Base-by-base conservation (phyloP, 1,140 invertebrate species). In the Lethrus apterus region DNA sequence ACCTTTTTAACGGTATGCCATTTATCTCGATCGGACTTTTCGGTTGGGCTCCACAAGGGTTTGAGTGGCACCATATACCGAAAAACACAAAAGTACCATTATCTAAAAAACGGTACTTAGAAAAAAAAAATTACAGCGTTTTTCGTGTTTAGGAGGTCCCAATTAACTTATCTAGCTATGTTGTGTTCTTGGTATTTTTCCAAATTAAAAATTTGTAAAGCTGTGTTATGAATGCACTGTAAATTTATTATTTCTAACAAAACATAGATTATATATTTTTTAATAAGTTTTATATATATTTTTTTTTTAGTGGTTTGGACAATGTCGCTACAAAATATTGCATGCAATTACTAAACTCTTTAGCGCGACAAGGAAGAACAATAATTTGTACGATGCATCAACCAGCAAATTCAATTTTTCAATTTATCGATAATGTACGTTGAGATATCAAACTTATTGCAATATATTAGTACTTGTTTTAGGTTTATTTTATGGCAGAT, bases 301-400 rank as follows among this genome's bases (percentile, higher is more conserved):
- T n/a, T n/a, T n/a, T n/a, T n/a, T 67, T 8, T 67, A 88, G 84
- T 52, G 86, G 86, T 14, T 68, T 89, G 43, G 86, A 89, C 64
- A 79, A 81, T 54, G 77, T 81, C 1, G 79, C 82, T 0, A 80
- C 82, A 46, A 78, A 77, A 48, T 80, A 86, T 45, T 62, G 59
- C 31, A 60, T 65, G 8, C 47, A 55, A 26, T 46, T 62, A 15
- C 33, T 65, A 14, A 48, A 61, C 30, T 56, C 57, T 2, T 66
- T 80, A 19, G 81, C 84, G 0, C 66, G 70, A 1, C 74, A 79
- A 56, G 84, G 85, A 4, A 74, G 83, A 36, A 88, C 84, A 0
- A 80, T 91, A 24, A 66, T 91, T 13, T 84, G 83, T 59, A 90
- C 86, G 1, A 86, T 91, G 43, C 88, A 92, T 63, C 88, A 91